Base-by-base conservation (phyloP, 2,113 vertebrate genomes). In the Mirounga angustirostris region DNA sequence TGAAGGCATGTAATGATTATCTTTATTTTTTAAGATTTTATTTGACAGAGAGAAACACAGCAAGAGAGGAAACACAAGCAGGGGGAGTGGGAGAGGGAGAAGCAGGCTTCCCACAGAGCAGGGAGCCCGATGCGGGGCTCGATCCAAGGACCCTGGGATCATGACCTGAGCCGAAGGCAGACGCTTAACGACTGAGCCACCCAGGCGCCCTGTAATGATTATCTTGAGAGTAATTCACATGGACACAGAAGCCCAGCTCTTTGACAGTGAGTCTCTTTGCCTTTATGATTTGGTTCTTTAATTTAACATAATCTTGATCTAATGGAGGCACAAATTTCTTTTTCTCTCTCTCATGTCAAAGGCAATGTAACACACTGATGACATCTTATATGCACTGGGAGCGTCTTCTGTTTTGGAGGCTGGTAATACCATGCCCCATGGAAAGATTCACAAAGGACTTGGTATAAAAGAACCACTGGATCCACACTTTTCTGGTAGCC, bases 1-100 rank as follows among this genome's bases (percentile, higher is more conserved):
- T 99, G 99, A 95, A 99, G 99, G 98, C 99, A 99, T 99, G 99
- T 98, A 98, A 99, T 98, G 97, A 99, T 99, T 97, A 99, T 99
- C 99, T 99, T 99, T 40, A 2, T 40, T 40, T 40, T 40, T 40
- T 40, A 40, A 40, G 36, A 40, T 40, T 40, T 40, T 40, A 40
- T 40, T 40, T 40, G 36, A 40, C 36, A 40, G 36, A 40, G 36
- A 40, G 36, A 40, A 40, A 40, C 36, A 40, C 36, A 40, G 36
- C 36, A 40, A 40, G 36, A 40, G 36, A 40, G 36, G 36, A 40
- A 40, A 40, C 36, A 40, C 36, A 40, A 40, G 36, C 36, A 40
- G 36, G 36, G 36, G 36, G 36, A 40, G 36, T 40, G 36, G 36
- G 36, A 40, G 36, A 40, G 36, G 36, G 36, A 40, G 36, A 40